A percentile compares a stretch with the other conserved stretches of the same genome.
phyloP scores from a whole-genome alignment of 2,113 vertebrate species.

The Campylomormyrus numenius region DNA sequence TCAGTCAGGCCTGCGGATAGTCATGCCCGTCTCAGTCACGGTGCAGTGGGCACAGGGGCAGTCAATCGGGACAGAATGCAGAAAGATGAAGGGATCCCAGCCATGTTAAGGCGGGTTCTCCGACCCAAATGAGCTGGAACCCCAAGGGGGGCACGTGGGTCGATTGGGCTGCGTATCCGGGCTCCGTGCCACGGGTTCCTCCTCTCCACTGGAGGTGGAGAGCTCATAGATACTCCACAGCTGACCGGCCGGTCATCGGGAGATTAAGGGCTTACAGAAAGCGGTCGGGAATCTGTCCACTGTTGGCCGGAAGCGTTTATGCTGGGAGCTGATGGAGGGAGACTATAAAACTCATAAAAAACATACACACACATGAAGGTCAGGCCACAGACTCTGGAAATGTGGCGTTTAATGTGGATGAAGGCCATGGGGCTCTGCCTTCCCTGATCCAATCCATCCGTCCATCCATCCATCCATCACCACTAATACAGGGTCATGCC shows the following conservation, averaged over 20 bases:
- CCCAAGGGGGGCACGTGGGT: background rate
- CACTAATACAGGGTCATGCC: background rate
- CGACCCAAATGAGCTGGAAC: background rate
- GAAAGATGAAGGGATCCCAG: background rate
- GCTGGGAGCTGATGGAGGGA: background rate
- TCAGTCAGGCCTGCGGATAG: background rate
- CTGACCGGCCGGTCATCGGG: background rate
- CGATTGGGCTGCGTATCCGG: background rate
- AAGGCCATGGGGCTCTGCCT: background rate
- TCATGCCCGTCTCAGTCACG: background rate
- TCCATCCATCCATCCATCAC: background rate
- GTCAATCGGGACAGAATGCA: background rate
- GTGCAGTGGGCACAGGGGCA: background rate
- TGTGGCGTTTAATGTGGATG: background rate
- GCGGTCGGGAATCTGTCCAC: background rate
- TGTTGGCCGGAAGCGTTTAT: background rate
- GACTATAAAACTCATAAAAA: background rate
- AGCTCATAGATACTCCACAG: background rate
- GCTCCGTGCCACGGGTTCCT: background rate
- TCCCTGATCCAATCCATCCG: background rate
- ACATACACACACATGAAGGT: background rate
- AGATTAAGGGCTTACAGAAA: background rate
- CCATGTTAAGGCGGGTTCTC: background rate
- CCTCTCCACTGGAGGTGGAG: background rate
- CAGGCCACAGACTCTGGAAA: background rate